These are phyloP conservation scores for Archaeoteleia sp. DNA, from an alignment of 2,888 invertebrate genomes.

Conservation along the genomic window DNA sequence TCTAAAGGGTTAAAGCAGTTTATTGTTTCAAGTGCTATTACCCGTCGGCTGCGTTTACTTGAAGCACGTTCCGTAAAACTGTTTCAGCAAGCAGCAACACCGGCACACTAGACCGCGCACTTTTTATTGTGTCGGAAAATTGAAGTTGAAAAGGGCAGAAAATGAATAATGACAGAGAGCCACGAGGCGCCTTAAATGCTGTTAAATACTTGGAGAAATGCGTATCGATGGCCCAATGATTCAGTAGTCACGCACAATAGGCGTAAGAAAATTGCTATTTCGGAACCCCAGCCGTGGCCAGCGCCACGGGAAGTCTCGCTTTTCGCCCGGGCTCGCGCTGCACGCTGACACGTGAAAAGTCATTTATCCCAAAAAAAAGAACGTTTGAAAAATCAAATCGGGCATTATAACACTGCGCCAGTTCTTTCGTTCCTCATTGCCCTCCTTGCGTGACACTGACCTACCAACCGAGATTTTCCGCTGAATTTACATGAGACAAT, in stretches of 20 bases:
- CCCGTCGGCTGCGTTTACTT: constrained; percentile 5
- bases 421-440: constrained; percentile 21
- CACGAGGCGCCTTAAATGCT: constrained; percentile 60
- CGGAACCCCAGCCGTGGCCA: constrained; percentile 62
- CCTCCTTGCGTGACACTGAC: constrained; percentile 36
- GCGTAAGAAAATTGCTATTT: constrained; percentile 66
- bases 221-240: constrained; percentile 62
- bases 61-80: not conserved
- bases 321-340: constrained; percentile 45
- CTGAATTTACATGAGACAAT: constrained; percentile 7
- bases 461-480: constrained; percentile 39
- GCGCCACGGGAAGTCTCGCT: constrained; percentile 65
- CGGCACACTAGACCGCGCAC: constrained; percentile 8
- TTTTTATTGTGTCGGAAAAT: constrained; percentile 63
- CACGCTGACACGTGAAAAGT: constrained; percentile 54
- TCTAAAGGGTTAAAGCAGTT: constrained; percentile 2
- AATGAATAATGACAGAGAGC: constrained; percentile 63
- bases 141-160: constrained; percentile 58
- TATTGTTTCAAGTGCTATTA: not conserved
- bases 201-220: constrained; percentile 66
- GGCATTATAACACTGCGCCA: constrained; percentile 2
- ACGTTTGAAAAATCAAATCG: constrained; percentile 8
- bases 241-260: constrained; percentile 70
- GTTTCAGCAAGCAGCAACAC: not conserved
- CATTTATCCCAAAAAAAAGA: constrained; percentile 49